Conservation (phyloP, 1,140 invertebrate species). For the Diabrotica virgifera region DNA sequence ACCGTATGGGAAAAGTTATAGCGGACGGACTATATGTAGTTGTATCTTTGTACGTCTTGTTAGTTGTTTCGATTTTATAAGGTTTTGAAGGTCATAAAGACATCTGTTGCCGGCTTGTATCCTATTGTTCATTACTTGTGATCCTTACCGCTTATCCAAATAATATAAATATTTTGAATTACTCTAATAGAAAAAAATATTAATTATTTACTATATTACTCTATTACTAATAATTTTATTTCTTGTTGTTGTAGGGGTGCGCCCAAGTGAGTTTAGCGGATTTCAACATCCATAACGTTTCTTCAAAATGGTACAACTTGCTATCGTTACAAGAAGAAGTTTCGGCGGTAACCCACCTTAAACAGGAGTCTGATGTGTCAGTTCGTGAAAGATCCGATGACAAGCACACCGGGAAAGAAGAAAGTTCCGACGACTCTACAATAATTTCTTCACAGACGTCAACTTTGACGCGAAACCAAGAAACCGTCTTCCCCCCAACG, state of each 20-base stretch:
- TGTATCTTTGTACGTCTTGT: no score
- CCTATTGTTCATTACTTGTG: no score
- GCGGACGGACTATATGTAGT: no score
- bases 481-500: slow-evolving; percentile 55
- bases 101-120: no score
- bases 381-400: slow-evolving; percentile 36
- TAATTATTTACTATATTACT: no score
- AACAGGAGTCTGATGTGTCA: slow-evolving; percentile 40
- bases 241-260: slow-evolving; percentile 69
- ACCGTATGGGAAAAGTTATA: no score
- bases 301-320: slow-evolving; percentile 93
- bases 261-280: slow-evolving; percentile 94
- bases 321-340: slow-evolving; percentile 79
- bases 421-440: slow-evolving; percentile 94
- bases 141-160: no score
- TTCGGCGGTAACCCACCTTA: slow-evolving; percentile 36
- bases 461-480: slow-evolving; percentile 89
- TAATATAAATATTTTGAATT: no score
- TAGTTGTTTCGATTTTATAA: no score
- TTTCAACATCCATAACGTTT: slow-evolving; percentile 78
- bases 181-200: no score
- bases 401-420: slow-evolving; percentile 60
- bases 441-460: slow-evolving; percentile 95
- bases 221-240: not conserved
- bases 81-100: no score